Base-by-base conservation (phyloP, 1,140 invertebrate species). In the Megalopta genalis region DNA sequence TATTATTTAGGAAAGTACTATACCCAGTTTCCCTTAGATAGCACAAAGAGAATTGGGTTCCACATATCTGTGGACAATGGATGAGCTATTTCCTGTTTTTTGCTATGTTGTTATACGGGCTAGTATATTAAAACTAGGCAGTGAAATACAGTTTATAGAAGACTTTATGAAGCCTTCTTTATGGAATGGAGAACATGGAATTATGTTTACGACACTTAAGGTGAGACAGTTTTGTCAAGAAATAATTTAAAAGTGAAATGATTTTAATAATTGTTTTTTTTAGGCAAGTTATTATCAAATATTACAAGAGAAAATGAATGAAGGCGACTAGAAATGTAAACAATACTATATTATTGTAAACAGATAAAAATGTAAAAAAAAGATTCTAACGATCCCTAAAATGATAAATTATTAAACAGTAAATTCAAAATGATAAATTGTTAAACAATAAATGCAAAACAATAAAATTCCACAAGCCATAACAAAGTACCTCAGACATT, bases 31-130 rank as follows among this genome's bases (percentile, higher is more conserved):
- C 69, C 79, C 66, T 87, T 83, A 95, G 95, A 91, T 93, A 77
- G 94, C 95, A 49, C 90, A 95, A 88, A 87, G 87, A 57, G 88
- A 92, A 74, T 85, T 95, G 83, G 93, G 93, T 42, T 79, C 93
- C 73, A 90, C 93, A 25, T 96, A 96, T 88, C 89, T 96, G 59
- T 97, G 96, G 96, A 96, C 95, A 84, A 97, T 97, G 96, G 97
- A 98, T 91, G 96, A 97, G 85, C 92, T 98, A 75, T 96, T 98
- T 91, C 97, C 97, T 6, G 95, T 97, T 37, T 97, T 97, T 92
- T 95, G 96, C 90, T 98, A 96, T 91, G 96, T 97, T 57, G 96
- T 97, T 46, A 95, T 98, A 0, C 92, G 97, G 65, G 95, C 97
- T 27, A 93, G 96, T 76, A 96, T 98, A 84, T 94, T 96, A 72